Evolutionary conservation across 2,888 invertebrate species (phyloP).

Genomic region (Steinernema scapterisci): DNA sequence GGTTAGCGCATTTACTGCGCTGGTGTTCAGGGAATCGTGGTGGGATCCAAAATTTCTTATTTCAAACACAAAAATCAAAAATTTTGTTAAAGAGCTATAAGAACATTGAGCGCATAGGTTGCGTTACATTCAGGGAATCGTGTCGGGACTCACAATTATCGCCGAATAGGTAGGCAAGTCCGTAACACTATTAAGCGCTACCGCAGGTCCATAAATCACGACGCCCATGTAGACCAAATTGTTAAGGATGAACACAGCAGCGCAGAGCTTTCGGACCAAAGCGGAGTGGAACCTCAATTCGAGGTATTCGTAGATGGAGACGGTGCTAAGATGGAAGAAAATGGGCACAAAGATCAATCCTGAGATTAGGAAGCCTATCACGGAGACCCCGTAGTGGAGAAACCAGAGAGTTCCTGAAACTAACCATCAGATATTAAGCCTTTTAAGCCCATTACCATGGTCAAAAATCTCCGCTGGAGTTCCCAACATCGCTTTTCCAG

Average conservation of each 20-base stretch:
- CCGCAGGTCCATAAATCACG: conserved; percentile 36
- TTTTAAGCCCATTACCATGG: background rate
- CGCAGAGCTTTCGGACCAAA: conserved; percentile 22
- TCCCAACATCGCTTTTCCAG: conserved; percentile 29
- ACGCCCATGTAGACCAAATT: conserved; percentile 38
- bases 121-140: no score
- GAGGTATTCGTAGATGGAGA: conserved; percentile 39
- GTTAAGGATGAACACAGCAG: conserved; percentile 33
- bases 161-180: conserved; percentile 11
- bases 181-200: conserved; percentile 36
- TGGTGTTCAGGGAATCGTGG: no score
- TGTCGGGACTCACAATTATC: conserved; percentile 36
- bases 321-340: conserved; percentile 33
- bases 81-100: conserved; percentile 56
- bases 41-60: conserved; percentile 42
- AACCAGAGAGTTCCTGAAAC: background rate
- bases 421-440: no score
- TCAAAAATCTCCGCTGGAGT: conserved; percentile 31
- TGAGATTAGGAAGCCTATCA: conserved; percentile 36
- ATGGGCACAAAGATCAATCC: conserved; percentile 35
- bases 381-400: background rate
- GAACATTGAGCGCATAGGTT: no score
- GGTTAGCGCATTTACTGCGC: no score
- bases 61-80: background rate
- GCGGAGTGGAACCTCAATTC: conserved; percentile 35